phyloP scores from a whole-genome alignment of 2,888 invertebrate species.

The Orthonychiurus folsomi region DNA sequence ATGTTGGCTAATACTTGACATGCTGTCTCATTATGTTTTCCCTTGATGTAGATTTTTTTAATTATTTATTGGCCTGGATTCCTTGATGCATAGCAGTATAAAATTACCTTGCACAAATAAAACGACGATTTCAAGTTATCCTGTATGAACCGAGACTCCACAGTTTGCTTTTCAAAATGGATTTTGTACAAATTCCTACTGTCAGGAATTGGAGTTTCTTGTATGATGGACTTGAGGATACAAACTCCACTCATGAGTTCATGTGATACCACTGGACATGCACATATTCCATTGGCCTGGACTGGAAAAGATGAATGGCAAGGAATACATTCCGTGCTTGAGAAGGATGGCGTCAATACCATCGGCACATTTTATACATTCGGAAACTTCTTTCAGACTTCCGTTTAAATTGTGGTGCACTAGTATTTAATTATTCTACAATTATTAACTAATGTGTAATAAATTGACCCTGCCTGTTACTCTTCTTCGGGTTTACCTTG shows the following conservation, averaged over 20 bases:
- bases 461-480: neutral
- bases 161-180: slow-evolving; percentile 42
- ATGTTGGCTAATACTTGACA: slow-evolving; percentile 61
- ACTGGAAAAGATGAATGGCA: slow-evolving; percentile 42
- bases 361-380: slow-evolving; percentile 46
- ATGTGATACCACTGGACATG: slow-evolving; percentile 43
- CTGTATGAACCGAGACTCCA: slow-evolving; percentile 46
- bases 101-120: slow-evolving; percentile 48
- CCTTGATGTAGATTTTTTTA: slow-evolving; percentile 4
- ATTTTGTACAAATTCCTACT: slow-evolving; percentile 41
- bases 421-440: slow-evolving; percentile 6
- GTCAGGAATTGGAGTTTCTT: slow-evolving; percentile 33
- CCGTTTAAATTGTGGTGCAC: slow-evolving; percentile 12
- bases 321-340: slow-evolving; percentile 44
- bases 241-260: slow-evolving; percentile 44
- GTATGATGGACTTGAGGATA: too few species aligned
- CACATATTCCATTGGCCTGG: slow-evolving; percentile 41
- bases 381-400: slow-evolving; percentile 5
- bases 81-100: too few species aligned
- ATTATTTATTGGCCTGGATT: too few species aligned
- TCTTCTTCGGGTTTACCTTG: slow-evolving; percentile 18
- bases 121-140: slow-evolving; percentile 44
- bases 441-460: too few species aligned
- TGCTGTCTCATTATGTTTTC: slow-evolving; percentile 47
- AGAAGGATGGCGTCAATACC: slow-evolving; percentile 45